These are phyloP conservation scores for Rhabdornis inornatus DNA, from an alignment of 2,113 vertebrate genomes.

Conservation along the genomic window DNA sequence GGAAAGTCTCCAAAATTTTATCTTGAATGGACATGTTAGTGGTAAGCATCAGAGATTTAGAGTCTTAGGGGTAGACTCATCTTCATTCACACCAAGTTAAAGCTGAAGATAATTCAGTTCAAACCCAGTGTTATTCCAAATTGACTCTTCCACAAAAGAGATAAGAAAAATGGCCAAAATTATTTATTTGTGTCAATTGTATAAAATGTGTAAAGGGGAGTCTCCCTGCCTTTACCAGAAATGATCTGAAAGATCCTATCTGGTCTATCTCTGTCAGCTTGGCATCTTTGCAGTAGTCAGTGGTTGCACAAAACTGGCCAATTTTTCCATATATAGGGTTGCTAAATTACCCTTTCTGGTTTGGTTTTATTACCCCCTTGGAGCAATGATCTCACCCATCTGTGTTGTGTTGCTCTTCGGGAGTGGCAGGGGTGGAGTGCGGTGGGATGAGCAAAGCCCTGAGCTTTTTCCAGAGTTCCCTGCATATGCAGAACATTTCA, in stretches of 20 bases:
- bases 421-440: constrained; percentile 57
- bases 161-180: not conserved
- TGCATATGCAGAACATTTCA: constrained; percentile 64
- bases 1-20: not conserved
- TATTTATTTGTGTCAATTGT: not conserved
- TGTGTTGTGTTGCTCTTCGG: constrained; percentile 45
- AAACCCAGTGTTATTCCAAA: not conserved
- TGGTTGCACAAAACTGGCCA: constrained; percentile 57
- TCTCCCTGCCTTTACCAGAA: not conserved
- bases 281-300: constrained; percentile 35
- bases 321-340: constrained; percentile 43
- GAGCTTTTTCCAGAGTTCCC: constrained; percentile 63
- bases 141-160: not conserved
- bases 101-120: not conserved
- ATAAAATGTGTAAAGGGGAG: not conserved
- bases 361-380: constrained; percentile 60
- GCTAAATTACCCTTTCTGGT: constrained; percentile 64
- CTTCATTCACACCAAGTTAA: not conserved
- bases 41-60: not conserved
- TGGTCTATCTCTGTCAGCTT: constrained; percentile 15
- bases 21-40: not conserved
- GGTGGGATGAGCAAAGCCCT: constrained; percentile 58
- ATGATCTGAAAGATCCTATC: constrained; percentile 8
- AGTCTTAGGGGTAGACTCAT: not conserved
- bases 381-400: constrained; percentile 67